phyloP scores from a whole-genome alignment of 2,797 vertebrate species.

The Benthosema pterotum region DNA sequence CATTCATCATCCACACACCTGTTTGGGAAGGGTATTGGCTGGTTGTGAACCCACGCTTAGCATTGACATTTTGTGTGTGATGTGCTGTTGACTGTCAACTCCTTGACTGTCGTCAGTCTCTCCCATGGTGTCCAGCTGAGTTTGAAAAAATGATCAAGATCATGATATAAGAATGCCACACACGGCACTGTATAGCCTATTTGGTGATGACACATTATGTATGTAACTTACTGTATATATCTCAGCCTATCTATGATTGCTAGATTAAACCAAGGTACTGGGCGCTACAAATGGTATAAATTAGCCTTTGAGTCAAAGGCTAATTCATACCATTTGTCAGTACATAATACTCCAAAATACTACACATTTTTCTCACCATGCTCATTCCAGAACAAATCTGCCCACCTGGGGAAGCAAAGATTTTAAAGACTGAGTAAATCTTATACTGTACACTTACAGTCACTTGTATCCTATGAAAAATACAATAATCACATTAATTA shows the following conservation, averaged over 20 bases:
- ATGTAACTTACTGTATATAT: no score
- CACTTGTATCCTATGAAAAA: slow-evolving; percentile 1
- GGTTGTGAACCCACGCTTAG: slow-evolving; percentile 10
- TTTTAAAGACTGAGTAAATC: slow-evolving; percentile 14
- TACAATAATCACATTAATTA: slow-evolving; percentile 17
- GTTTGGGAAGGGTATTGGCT: slow-evolving; percentile 15
- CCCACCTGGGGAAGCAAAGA: slow-evolving; percentile 39
- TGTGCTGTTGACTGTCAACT: slow-evolving; percentile 1
- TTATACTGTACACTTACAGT: neutral
- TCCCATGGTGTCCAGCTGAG: slow-evolving; percentile 14
- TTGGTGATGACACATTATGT: neutral
- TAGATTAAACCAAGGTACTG: neutral
- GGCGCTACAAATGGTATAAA: no score
- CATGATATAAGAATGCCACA: neutral
- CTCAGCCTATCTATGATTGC: neutral
- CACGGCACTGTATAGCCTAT: no score
- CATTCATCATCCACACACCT: slow-evolving; percentile 33
- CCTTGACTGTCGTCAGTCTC: neutral
- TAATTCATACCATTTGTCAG: slow-evolving; percentile 2
- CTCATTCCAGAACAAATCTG: slow-evolving; percentile 8
- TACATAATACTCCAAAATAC: neutral
- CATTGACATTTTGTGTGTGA: neutral
- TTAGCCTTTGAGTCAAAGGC: no score
- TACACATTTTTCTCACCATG: slow-evolving; percentile 45
- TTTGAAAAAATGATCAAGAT: neutral